Conservation (phyloP, 2,113 vertebrate genomes). For the Brachypodius melanocephalos region DNA sequence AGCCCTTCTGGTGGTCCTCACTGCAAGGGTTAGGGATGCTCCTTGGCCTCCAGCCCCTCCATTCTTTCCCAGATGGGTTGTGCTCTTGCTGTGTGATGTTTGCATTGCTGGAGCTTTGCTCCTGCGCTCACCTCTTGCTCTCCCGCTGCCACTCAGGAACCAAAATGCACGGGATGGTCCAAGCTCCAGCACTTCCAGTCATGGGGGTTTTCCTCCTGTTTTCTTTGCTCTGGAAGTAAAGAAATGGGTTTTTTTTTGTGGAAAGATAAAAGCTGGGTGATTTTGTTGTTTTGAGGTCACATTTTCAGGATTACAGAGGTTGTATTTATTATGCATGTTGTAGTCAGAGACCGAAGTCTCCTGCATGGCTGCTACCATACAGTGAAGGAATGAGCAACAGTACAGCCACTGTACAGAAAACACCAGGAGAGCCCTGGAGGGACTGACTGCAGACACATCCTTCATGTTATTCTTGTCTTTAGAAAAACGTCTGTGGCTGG, state of each 20-base stretch:
- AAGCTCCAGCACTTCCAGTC: not conserved
- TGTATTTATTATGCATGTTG: not conserved
- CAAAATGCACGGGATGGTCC: not conserved
- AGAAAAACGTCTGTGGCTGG: not conserved
- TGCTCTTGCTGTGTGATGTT: not conserved
- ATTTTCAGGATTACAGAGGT: not conserved
- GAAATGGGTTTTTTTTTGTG: not conserved
- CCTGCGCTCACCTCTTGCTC: rapidly evolving
- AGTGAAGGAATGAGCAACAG: not conserved
- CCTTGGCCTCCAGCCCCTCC: not conserved
- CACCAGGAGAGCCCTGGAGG: not conserved
- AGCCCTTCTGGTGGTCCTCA: not conserved
- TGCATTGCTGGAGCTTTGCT: not conserved
- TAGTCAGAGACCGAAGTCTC: not conserved
- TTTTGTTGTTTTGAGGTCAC: not conserved
- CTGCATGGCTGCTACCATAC: not conserved
- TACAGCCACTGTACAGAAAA: not conserved
- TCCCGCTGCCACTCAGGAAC: not conserved
- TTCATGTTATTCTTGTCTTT: not conserved
- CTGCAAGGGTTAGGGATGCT: not conserved
- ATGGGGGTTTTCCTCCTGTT: rapidly evolving
- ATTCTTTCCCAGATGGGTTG: not conserved
- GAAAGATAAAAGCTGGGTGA: not conserved
- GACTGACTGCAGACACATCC: not conserved
- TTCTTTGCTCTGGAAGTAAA: not conserved